Conservation (phyloP, 2,113 vertebrate genomes). For the Gambusia holbrooki region DNA sequence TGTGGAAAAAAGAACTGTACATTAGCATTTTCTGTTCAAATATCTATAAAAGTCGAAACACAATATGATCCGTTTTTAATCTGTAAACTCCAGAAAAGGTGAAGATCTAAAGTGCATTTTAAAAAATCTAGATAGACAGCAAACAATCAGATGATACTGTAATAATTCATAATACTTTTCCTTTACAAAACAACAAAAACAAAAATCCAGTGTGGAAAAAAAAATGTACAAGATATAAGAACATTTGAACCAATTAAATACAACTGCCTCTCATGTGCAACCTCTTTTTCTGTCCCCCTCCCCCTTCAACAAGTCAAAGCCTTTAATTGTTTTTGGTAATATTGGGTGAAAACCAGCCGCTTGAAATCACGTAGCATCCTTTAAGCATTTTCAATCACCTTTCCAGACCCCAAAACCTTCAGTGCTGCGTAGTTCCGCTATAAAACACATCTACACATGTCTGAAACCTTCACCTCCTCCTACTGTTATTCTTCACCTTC, state of each 20-base stretch:
- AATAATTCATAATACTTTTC: slow-evolving; percentile 57
- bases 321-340: slow-evolving; percentile 62
- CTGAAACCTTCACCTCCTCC: slow-evolving; percentile 62
- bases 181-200: slow-evolving; percentile 15
- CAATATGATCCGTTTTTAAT: slow-evolving; percentile 42
- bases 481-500: slow-evolving; percentile 53
- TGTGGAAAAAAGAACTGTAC: slow-evolving; percentile 36
- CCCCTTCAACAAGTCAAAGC: slow-evolving; percentile 18
- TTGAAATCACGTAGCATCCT: slow-evolving; percentile 29
- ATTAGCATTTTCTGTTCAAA: slow-evolving; percentile 35
- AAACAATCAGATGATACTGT: slow-evolving; percentile 48
- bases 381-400: slow-evolving; percentile 41
- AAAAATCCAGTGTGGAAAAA: slow-evolving; percentile 70
- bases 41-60: slow-evolving; percentile 37
- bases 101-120: slow-evolving; percentile 74
- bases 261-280: slow-evolving; percentile 6
- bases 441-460: slow-evolving; percentile 36
- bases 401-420: slow-evolving; percentile 56
- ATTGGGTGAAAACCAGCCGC: slow-evolving; percentile 36
- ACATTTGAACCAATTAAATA: slow-evolving; percentile 34
- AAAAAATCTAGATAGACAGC: slow-evolving; percentile 33
- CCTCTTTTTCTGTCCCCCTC: neutral
- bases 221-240: slow-evolving; percentile 35
- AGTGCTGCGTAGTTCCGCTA: slow-evolving; percentile 27
- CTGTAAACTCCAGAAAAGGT: slow-evolving; percentile 60